phyloP scores from a whole-genome alignment of 2,113 vertebrate species.

The Castor canadensis region DNA sequence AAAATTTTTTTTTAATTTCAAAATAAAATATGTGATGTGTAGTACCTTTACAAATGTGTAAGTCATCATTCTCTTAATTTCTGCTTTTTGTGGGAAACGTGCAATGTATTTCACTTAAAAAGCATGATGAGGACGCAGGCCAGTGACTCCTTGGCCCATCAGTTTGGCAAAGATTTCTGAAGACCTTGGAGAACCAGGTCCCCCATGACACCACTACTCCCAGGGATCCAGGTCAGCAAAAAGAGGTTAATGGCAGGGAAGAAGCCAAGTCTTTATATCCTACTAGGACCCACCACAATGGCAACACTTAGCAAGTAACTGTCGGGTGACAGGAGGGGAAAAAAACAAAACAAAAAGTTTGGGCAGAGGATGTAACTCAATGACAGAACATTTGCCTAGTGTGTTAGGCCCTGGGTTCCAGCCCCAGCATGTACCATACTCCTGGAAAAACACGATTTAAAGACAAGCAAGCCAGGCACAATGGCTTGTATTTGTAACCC shows the following conservation, averaged over 20 bases:
- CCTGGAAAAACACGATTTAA: constrained; percentile 33
- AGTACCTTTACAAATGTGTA: neutral
- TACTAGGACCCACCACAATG: neutral
- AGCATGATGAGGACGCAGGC: neutral
- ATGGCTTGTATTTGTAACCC: too few relatives aligned
- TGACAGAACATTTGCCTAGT: neutral
- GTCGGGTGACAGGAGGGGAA: constrained; percentile 8
- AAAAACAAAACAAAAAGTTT: constrained; percentile 32
- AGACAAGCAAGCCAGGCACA: too few relatives aligned
- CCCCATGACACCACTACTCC: neutral
- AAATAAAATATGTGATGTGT: neutral
- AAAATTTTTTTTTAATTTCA: too few relatives aligned
- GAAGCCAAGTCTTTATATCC: neutral
- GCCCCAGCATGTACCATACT: neutral
- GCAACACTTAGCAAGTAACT: neutral
- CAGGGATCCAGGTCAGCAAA: neutral
- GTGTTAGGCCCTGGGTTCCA: neutral
- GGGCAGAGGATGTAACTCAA: neutral
- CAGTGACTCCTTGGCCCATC: neutral
- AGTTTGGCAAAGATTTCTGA: constrained; percentile 15
- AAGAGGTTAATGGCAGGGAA: neutral
- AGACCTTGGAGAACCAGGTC: neutral
- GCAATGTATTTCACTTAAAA: constrained; percentile 32
- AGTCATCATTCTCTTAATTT: constrained; percentile 3
- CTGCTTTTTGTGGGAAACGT: neutral